phyloP scores from a whole-genome alignment of 2,888 invertebrate species.

The Caenorhabditis sp. region DNA sequence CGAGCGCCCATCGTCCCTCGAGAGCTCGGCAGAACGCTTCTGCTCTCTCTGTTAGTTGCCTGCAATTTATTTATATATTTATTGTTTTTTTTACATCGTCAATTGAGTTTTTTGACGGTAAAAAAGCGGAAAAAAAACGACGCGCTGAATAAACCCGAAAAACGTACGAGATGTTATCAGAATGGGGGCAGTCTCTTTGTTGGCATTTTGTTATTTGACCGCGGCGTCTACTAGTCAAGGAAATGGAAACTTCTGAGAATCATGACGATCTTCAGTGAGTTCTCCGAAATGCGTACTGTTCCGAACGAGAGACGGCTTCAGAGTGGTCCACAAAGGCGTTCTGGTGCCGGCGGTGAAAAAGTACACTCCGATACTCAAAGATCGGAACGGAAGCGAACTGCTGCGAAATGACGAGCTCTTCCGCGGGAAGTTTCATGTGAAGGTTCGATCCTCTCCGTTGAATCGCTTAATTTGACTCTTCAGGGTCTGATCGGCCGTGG shows the following conservation, averaged over 20 bases:
- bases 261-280: conserved; percentile 27
- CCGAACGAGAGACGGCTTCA: neutral
- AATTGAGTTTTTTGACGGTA: no score
- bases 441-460: no score
- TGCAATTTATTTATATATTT: no score
- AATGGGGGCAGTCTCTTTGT: no score
- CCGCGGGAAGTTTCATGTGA: conserved; percentile 34
- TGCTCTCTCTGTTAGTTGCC: conserved; percentile 76
- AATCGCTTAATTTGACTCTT: no score
- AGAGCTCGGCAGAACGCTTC: conserved; percentile 76
- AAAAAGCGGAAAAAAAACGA: no score
- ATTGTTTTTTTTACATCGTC: no score
- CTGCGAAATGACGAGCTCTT: conserved; percentile 57
- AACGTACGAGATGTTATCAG: no score
- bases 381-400: conserved; percentile 43
- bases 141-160: no score
- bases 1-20: conserved; percentile 79
- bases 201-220: no score
- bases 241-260: conserved; percentile 34
- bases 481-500: conserved; percentile 68
- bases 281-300: neutral
- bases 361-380: conserved; percentile 40
- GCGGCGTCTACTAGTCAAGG: no score
- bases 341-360: conserved; percentile 38
- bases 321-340: conserved; percentile 19